Conservation (phyloP, 2,797 vertebrate genomes). For the Alcedo atthis region DNA sequence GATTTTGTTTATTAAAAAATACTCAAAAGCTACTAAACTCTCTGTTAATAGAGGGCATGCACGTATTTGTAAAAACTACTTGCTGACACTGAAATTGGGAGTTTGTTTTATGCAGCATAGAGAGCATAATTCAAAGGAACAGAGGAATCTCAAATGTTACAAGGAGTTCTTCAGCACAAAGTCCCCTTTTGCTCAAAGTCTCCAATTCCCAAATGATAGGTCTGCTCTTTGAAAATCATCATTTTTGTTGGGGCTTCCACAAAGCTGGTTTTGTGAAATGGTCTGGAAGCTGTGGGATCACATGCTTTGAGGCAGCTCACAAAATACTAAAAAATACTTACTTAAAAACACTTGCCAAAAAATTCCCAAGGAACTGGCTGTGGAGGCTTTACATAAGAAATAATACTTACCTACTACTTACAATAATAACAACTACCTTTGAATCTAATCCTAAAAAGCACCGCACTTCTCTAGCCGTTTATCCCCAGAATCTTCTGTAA, state of each 20-base stretch:
- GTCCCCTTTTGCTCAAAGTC: not conserved
- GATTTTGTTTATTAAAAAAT: constrained; percentile 22
- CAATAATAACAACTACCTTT: not conserved
- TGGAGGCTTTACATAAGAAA: not conserved
- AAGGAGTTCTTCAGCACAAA: not conserved
- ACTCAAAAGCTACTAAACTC: not conserved
- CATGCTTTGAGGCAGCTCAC: not conserved
- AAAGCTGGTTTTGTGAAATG: not conserved
- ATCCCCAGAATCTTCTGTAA: not conserved
- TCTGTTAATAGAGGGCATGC: not conserved
- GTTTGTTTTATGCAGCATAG: not conserved
- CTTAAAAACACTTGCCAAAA: not conserved
- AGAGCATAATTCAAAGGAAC: not conserved
- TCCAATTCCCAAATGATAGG: not conserved
- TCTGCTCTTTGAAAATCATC: not conserved
- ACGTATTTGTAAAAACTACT: not conserved
- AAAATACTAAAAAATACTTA: not conserved
- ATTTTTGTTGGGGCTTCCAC: not conserved
- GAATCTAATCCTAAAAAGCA: not conserved
- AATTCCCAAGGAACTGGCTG: not conserved
- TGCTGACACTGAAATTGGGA: not conserved
- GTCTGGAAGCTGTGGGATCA: not conserved
- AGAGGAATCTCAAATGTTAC: not conserved
- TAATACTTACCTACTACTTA: not conserved
- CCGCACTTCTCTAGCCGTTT: not conserved